Evolutionary conservation across 2,797 vertebrate species (phyloP), one percentile per base, ranked within the genome.

Genomic region (Hypotaenidia okinawae): DNA sequence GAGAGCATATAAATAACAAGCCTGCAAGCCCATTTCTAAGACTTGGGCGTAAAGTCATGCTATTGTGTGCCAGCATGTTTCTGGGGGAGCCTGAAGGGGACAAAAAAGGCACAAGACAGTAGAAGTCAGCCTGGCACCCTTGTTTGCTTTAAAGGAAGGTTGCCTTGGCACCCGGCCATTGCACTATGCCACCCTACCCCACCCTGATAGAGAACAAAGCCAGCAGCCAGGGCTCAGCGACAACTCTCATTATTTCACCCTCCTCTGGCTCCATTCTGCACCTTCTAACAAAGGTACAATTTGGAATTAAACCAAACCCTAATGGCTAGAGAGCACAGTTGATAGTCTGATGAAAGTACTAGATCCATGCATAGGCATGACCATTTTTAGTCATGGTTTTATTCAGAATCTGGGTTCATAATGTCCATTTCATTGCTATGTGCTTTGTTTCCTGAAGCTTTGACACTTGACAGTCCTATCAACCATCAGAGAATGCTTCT

Each of bases 171-270:
- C 45, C 59, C 33, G 67, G 80, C 83, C 81, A 49, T 2, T 35
- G n/a, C 33, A 25, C 32, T 23, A 10, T 73, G 85, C 77, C 91
- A 77, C 45, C 37, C n/a, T 32, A 69, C 52, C 8, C 70, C 84
- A 70, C 81, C 86, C 90, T 73, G 74, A 94, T 76, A 89, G 15
- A 25, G 47, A 51, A 19, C n/a, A 76, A 84, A 84, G 78, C 37
- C 45, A 39, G 76, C 83, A 52, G 73, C 73, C 4, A 1, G 0
- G 35, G 62, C 58, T 63, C 23, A 8, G 58, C 8, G 76, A 87
- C 93, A 91, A 51, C 12, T 22, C 67, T 69, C 16, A 21, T 39
- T 27, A 17, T 35, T 28, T 41, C 49, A 41, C 22, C 22, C 28
- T 72, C 41, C 32, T 55, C 64, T 43, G 19, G 43, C 43, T 66